A percentile compares a stretch with the other conserved stretches of the same genome.
Conservation (phyloP, 1,140 invertebrate genomes). For the Nasonia longicornis region DNA sequence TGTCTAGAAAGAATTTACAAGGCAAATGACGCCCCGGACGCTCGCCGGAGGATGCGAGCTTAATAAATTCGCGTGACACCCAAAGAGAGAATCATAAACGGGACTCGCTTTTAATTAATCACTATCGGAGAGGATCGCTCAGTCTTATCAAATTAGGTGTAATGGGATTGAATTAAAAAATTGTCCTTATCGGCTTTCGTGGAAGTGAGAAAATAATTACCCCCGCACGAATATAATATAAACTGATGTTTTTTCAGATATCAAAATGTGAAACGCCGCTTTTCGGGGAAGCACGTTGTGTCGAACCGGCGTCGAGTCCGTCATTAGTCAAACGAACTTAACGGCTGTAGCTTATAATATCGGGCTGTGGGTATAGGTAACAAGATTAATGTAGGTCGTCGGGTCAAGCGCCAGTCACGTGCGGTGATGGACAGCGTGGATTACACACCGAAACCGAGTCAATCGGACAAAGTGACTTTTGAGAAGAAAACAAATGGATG, state of each 20-base stretch:
- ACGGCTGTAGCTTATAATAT: neutral
- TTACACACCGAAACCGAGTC: neutral
- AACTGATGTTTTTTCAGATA: neutral
- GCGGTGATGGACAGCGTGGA: neutral
- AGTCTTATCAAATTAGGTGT: neutral
- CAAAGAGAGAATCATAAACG: conserved; percentile 13
- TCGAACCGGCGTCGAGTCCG: neutral
- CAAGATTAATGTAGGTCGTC: conserved; percentile 22
- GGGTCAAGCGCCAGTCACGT: conserved; percentile 1
- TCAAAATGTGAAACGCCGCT: neutral
- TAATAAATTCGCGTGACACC: conserved; percentile 41
- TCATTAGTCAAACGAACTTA: conserved; percentile 14
- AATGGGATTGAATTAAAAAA: neutral
- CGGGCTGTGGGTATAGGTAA: conserved; percentile 1
- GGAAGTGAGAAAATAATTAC: neutral
- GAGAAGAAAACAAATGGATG: no score
- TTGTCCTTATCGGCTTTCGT: neutral
- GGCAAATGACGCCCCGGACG: conserved; percentile 30
- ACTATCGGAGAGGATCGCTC: neutral
- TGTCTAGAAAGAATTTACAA: conserved; percentile 27
- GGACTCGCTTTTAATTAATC: neutral
- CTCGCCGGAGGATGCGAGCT: neutral
- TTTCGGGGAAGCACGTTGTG: neutral
- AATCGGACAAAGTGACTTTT: neutral
- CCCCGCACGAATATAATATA: no score